phyloP scores from a whole-genome alignment of 2,888 invertebrate species.

The Caradrina kadenii region DNA sequence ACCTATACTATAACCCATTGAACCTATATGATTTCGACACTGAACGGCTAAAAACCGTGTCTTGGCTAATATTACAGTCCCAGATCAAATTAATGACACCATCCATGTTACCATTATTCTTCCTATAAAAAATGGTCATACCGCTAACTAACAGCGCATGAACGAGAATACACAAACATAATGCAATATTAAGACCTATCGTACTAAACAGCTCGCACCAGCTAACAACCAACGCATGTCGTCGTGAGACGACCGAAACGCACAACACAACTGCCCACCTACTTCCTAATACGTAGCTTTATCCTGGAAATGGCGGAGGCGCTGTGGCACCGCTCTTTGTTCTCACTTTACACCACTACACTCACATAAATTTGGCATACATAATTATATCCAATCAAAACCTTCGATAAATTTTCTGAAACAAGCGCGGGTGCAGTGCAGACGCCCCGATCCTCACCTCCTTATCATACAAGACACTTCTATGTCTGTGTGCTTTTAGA shows the following conservation, averaged over 20 bases:
- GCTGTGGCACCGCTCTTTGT: not conserved
- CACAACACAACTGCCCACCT: not conserved
- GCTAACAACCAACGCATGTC: not conserved
- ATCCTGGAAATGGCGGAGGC: not conserved
- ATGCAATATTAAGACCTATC: not conserved
- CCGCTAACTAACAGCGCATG: too few relatives aligned
- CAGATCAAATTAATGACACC: slow-evolving; percentile 16
- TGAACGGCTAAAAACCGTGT: not conserved
- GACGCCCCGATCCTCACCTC: too few relatives aligned
- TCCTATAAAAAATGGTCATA: too few relatives aligned
- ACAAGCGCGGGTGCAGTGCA: slow-evolving; percentile 4
- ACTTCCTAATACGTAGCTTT: not conserved
- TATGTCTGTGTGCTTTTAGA: not conserved
- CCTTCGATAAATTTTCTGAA: not conserved
- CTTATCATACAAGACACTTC: not conserved
- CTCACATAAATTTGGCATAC: not conserved
- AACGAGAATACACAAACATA: not conserved
- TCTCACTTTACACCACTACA: not conserved
- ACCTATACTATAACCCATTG: not conserved
- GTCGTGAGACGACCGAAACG: not conserved
- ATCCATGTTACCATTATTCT: slow-evolving; percentile 9
- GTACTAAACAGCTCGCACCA: not conserved
- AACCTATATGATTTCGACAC: not conserved
- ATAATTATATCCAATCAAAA: not conserved
- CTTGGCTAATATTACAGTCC: not conserved